Evolutionary conservation across 1,140 invertebrate species (phyloP), one percentile per base, ranked within the genome.

Genomic region (Aphelenchoides avenae): DNA sequence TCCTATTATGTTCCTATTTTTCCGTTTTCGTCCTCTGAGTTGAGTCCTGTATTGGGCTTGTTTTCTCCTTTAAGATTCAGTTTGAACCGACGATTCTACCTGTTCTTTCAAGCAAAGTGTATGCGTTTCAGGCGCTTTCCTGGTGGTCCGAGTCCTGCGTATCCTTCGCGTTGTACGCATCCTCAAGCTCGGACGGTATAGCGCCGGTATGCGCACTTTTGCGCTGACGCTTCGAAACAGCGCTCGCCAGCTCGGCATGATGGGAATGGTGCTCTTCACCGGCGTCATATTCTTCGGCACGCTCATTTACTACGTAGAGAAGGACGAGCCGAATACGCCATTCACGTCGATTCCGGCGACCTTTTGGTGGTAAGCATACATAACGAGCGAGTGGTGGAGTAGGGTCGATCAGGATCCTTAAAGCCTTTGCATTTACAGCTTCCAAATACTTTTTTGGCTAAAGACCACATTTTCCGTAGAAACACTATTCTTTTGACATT

Each of bases 161-260:
- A 66, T 77, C n/a, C 57, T 77, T 26, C 55, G 75, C 22, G 72
- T 77, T 15, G 58, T 78, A 3, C 57, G 75, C 42, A 78, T 77
- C 48, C 54, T 77, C 20, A 77, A 77, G 57, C 52, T 77, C 11
- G 75, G 46, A 15, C 40, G 75, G 2, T 78, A 82, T 65, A 81
- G 79, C 6, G 76, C 77, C n/a, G 81, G 81, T 37, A 73, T 82
- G 40, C 77, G 81, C 61, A 79, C 81, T 26, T 73, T 82, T 9
- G 78, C 81, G 9, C 61, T 81, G 40, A 82, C 81, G 1, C 78
- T 82, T 54, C 75, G 78, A 15, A 63, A 42, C 30, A 52, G 46
- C 3, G 69, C 69, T 29, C 49, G 61, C 6, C 69, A 71, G 41
- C 53, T 71, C 1, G 69, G 69, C 43, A 71, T 71, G 69, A 71